Conservation (phyloP, 2,797 vertebrate species). For the Mus minutoides region DNA sequence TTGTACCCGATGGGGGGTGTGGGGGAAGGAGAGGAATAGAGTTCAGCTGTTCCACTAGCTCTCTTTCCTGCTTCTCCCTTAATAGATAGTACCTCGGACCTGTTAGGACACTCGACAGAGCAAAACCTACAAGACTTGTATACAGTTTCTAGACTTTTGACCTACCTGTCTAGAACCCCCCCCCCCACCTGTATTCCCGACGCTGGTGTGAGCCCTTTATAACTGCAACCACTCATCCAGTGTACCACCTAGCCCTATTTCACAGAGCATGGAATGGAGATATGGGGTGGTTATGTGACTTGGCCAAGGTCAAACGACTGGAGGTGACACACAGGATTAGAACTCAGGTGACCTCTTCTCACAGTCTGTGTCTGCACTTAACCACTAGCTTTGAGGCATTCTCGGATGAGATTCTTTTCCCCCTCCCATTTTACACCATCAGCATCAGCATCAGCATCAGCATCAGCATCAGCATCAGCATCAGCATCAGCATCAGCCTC, state of each 20-base stretch:
- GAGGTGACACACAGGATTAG: neutral
- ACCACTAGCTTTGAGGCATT: neutral
- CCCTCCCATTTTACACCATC: neutral
- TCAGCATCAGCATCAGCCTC: neutral
- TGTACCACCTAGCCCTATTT: neutral
- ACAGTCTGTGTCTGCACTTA: neutral
- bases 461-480: no score
- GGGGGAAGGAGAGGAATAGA: neutral
- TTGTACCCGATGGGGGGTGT: neutral
- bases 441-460: neutral
- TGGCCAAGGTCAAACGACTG: neutral
- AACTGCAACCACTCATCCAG: neutral
- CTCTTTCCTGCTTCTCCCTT: neutral
- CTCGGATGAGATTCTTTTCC: neutral
- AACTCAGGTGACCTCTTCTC: neutral
- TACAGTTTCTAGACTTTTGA: neutral
- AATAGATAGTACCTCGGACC: neutral
- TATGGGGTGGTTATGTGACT: neutral
- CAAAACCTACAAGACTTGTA: neutral
- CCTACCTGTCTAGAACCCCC: neutral
- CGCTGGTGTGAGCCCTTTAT: neutral
- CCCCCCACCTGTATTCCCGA: neutral
- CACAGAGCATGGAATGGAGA: slow-evolving; percentile 12
- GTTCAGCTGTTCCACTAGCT: neutral
- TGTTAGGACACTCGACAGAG: neutral